Base-by-base conservation (phyloP, 2,797 vertebrate species). In the Natrix natrix region DNA sequence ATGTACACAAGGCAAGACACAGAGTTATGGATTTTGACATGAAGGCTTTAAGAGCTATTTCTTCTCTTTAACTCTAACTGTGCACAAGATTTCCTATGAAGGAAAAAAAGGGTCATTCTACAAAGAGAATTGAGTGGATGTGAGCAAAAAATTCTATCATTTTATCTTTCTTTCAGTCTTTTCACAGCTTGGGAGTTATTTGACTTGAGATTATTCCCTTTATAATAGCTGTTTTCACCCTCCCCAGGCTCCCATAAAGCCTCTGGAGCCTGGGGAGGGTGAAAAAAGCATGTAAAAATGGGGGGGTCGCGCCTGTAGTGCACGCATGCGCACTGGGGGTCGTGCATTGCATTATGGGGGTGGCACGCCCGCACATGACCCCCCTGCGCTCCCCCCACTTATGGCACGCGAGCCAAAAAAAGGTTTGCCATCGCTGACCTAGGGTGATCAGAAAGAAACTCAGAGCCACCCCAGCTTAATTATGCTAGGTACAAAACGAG, bases 81-180 rank as follows among this genome's bases (percentile, higher is more conserved):
- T 56, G 83, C 8, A 2, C 60, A 91, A 90, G 83, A 48, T 24
- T 83, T 17, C 28, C 37, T 37, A 11, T 60, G 60, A 78, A 52
- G 55, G 8, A 13, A 16, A 91, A 94, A 94, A 94, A 90, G 26
- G 8, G 61, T 74, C 5, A 52, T 12, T 13, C 5, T 24, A 93
- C 1, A 37, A 57, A 24, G 56, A 87, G 89, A 86, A 91, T 57
- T 8, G 55, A 66, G 37, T 60, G 48, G 60, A 89, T 54, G 28
- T 86, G 43, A 60, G n/a, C 55, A 90, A 74, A 69, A 87, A 59
- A 83, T 90, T 20, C 14, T 87, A 78, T 12, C 56, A 11, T 24
- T 74, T 93, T 93, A 32, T 52, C 78, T 89, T 78, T 89, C 69
- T 89, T 93, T 91, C 26, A 0, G 0, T 63, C 55, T 91, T 86